Conservation (phyloP, 2,113 vertebrate genomes). For the Seriola aureovittata region DNA sequence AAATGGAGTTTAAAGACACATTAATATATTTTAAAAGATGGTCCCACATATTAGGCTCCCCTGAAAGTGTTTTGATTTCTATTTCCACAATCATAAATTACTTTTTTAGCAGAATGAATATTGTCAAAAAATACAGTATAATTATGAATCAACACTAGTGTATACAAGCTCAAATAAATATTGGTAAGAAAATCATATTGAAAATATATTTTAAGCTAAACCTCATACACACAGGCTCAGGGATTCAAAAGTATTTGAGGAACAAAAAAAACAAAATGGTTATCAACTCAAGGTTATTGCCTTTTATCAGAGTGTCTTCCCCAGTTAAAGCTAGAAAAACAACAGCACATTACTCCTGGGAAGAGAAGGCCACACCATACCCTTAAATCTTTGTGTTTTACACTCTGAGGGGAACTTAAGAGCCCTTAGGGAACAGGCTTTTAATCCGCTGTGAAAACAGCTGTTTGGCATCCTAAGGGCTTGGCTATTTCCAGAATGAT, state of each 20-base stretch:
- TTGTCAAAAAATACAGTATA: not conserved
- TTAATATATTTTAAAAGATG: conserved; percentile 12
- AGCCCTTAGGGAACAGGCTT: conserved; percentile 60
- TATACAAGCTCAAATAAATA: not conserved
- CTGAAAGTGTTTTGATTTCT: not conserved
- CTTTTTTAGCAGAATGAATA: not conserved
- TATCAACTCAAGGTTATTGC: conserved; percentile 42
- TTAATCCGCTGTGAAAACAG: conserved; percentile 73
- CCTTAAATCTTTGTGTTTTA: conserved; percentile 62
- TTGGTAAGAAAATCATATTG: not conserved
- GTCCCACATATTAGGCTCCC: not conserved
- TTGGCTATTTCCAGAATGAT: conserved; percentile 60
- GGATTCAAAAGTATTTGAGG: conserved; percentile 16
- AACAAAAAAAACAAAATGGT: conserved; percentile 23
- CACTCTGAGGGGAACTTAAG: conserved; percentile 57
- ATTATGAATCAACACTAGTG: not conserved
- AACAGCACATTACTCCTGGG: conserved; percentile 29
- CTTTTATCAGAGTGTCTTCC: conserved; percentile 45
- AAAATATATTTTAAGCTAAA: not conserved
- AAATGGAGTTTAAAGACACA: conserved; percentile 38
- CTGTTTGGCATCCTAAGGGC: conserved; percentile 66
- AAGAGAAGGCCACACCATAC: conserved; percentile 35
- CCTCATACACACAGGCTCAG: not conserved
- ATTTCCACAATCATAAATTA: not conserved
- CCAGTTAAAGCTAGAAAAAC: conserved; percentile 31